Base-by-base conservation (phyloP, 2,888 invertebrate species). In the Globia sparganii region DNA sequence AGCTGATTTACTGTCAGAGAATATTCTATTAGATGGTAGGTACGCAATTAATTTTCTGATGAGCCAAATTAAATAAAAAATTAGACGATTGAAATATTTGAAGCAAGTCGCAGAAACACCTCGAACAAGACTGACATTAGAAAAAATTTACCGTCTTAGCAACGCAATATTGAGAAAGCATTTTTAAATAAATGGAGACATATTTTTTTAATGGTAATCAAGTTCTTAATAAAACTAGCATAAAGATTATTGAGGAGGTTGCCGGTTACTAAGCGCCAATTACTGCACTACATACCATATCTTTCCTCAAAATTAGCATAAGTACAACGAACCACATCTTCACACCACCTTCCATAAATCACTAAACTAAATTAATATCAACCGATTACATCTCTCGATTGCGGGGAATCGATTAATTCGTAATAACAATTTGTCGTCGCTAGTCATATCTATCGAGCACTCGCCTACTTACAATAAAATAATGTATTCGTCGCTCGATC, bases 351-450 rank as follows among this genome's bases (percentile, higher is more conserved):
- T 18, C 13, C 43, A 81, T 86, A 87, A 88, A 84, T 88, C 78
- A 82, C 73, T 28, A 68, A 68, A 75, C 72, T 70, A 80, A 87
- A 89, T 86, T 82, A 85, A 88, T 88, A 81, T 82, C 68, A 67
- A 64, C 67, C 72, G 80, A 85, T 86, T 74, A 84, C 81, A 86
- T 87, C 86, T 84, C 86, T 87, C 87, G 91, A 90, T 90, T 89
- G 86, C 82, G 84, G 83, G 81, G 90, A 89, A 94, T 94, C 94
- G 94, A 96, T 96, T 95, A 96, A 94, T 95, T 92, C 90, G 94
- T 94, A 94, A 95, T 95, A 95, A 94, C 95, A 94, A 95, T 96
- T 96, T 96, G 96, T 96, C 96, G 95, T 94, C 94, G 92, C 89
- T 87, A 91, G 90, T 94, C 93, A 94, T 94, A 95, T 93, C 93